These are phyloP conservation scores for Drosophila acutilabella DNA, from an alignment of 2,888 invertebrate species.

Conservation along the genomic window DNA sequence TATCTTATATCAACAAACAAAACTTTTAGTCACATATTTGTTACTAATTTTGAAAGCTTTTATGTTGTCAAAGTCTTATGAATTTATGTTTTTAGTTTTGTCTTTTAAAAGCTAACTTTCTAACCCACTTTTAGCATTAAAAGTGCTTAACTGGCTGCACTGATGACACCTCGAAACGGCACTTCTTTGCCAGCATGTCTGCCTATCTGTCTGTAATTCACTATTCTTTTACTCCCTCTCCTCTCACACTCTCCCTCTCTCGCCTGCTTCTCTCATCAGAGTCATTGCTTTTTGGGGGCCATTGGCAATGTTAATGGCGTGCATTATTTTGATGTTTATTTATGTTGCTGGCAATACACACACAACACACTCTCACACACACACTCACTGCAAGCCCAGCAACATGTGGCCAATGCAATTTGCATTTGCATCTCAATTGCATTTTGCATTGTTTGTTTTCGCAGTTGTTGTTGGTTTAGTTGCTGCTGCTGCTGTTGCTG, in stretches of 20 bases:
- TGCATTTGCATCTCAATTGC: constrained; percentile 81
- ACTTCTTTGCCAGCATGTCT: constrained; percentile 46
- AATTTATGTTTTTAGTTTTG: too few species aligned
- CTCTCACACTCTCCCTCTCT: neutral
- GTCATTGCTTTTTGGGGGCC: constrained; percentile 69
- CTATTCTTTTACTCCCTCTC: constrained; percentile 9
- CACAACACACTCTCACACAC: constrained; percentile 22
- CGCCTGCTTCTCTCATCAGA: constrained; percentile 21
- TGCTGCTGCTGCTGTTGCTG: constrained; percentile 40
- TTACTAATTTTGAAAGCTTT: too few species aligned
- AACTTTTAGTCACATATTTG: too few species aligned
- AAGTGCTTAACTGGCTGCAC: neutral
- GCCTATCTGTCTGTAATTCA: constrained; percentile 36
- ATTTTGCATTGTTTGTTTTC: constrained; percentile 72
- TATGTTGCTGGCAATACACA: constrained; percentile 70
- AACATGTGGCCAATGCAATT: constrained; percentile 75
- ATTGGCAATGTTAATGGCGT: constrained; percentile 81
- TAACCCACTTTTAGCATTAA: neutral
- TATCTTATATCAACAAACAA: too few species aligned
- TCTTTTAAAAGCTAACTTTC: neutral
- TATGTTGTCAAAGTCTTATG: too few species aligned
- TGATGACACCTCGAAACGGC: constrained; percentile 53
- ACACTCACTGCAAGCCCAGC: constrained; percentile 34
- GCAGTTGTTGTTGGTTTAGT: constrained; percentile 44
- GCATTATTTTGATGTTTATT: constrained; percentile 81